Conservation (phyloP, 2,113 vertebrate species). For the Proterorhinus semilunaris region DNA sequence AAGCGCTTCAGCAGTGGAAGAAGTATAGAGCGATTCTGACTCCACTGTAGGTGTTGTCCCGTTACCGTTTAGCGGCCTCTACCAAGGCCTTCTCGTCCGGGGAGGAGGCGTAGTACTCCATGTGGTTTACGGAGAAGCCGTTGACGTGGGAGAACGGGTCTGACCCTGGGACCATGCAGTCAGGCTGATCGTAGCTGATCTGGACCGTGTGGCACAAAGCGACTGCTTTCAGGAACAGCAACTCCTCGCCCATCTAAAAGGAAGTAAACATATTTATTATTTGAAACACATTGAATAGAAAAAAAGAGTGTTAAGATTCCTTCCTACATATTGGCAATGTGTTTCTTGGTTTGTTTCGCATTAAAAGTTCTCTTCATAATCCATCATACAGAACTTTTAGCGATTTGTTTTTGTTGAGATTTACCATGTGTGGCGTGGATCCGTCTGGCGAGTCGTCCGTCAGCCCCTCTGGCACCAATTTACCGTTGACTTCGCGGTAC, state of each 20-base stretch:
- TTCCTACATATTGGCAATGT: no score
- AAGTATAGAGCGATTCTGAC: no score
- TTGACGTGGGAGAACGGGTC: constrained; percentile 82
- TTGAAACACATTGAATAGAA: no score
- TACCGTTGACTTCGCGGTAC: constrained; percentile 92
- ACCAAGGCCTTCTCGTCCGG: constrained; percentile 97
- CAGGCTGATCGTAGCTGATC: constrained; percentile 87
- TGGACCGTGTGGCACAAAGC: constrained; percentile 96
- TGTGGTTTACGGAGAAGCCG: constrained; percentile 72
- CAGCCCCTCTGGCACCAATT: constrained; percentile 88
- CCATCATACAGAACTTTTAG: background rate
- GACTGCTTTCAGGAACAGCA: constrained; percentile 93
- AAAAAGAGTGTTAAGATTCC: no score
- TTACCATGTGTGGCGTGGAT: constrained; percentile 78
- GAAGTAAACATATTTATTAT: background rate
- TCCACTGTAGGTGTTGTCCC: background rate
- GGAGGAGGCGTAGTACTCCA: constrained; percentile 96
- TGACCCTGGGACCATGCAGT: constrained; percentile 63
- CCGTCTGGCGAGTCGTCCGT: constrained; percentile 84
- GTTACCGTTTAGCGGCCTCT: constrained; percentile 91
- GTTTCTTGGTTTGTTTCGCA: no score
- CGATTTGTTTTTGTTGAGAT: background rate
- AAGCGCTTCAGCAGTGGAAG: no score
- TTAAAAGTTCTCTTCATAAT: no score
- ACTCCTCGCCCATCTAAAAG: constrained; percentile 83